Percentiles rank a stretch among this genome's conserved stretches.
phyloP scores from a whole-genome alignment of 2,113 vertebrate species.

The Rana temporaria region DNA sequence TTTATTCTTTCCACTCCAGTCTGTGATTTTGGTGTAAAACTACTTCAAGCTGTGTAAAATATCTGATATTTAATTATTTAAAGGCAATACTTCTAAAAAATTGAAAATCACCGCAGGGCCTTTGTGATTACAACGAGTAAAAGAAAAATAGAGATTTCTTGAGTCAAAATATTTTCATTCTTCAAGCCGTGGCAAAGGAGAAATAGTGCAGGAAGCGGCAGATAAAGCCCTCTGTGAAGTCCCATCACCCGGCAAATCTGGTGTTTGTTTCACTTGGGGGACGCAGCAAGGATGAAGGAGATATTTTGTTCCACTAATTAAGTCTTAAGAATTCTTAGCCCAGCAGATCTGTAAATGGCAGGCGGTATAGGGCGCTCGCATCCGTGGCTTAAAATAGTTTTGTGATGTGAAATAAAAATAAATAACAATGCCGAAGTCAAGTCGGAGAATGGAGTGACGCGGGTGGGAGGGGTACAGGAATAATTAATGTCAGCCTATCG shows the following conservation, averaged over 20 bases:
- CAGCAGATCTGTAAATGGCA: slow-evolving; percentile 14
- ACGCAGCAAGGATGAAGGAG: neutral
- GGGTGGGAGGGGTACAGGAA: too few species aligned
- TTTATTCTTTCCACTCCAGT: neutral
- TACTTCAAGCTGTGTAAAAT: slow-evolving; percentile 51
- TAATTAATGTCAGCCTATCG: too few species aligned
- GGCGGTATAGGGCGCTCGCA: neutral
- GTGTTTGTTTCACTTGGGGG: slow-evolving; percentile 10
- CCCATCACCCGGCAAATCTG: neutral
- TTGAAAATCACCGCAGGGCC: slow-evolving; percentile 34
- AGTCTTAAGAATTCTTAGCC: neutral
- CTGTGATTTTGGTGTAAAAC: slow-evolving; percentile 47
- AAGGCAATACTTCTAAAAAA: slow-evolving; percentile 34
- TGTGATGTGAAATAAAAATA: neutral
- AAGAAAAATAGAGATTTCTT: slow-evolving; percentile 21
- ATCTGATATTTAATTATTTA: slow-evolving; percentile 50
- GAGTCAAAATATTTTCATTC: slow-evolving; percentile 40
- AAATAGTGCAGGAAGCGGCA: slow-evolving; percentile 4
- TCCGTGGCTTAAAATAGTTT: neutral
- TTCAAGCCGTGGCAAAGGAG: neutral
- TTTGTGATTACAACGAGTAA: slow-evolving; percentile 8
- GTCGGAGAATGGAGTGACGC: too few species aligned
- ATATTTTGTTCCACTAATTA: slow-evolving; percentile 35
- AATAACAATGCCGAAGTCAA: too few species aligned
- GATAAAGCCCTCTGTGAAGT: neutral